Evolutionary conservation across 2,888 invertebrate genomes (phyloP).

Genomic region (Omphaloscelis lunosa): DNA sequence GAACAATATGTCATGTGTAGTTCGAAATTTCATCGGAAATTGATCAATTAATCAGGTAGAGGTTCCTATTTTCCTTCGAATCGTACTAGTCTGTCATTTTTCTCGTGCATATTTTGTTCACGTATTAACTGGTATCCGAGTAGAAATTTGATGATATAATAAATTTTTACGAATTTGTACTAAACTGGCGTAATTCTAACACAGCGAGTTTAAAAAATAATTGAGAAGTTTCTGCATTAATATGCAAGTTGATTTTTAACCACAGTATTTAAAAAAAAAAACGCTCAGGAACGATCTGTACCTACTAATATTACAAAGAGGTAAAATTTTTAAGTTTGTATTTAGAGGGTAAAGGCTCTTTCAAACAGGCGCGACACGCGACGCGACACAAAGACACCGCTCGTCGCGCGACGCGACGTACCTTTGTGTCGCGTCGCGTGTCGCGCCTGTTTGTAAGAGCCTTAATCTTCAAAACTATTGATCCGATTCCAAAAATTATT

Average conservation of each 20-base stretch:
- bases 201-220: neutral
- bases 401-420: too few species aligned
- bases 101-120: neutral
- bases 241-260: neutral
- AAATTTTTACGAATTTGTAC: neutral
- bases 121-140: neutral
- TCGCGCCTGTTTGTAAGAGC: too few species aligned
- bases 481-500: too few species aligned
- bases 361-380: too few species aligned
- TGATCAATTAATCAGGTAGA: neutral
- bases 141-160: neutral
- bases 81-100: neutral
- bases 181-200: neutral
- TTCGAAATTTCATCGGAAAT: too few species aligned
- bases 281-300: too few species aligned
- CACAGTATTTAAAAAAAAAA: too few species aligned
- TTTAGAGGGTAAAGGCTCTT: fast-evolving
- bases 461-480: too few species aligned
- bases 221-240: neutral
- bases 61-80: neutral
- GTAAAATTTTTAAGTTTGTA: neutral
- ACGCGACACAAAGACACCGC: too few species aligned
- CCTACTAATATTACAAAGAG: too few species aligned
- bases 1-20: too few species aligned
- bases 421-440: too few species aligned